Base-by-base conservation (phyloP, 2,113 vertebrate species). In the Serilophus lunatus region DNA sequence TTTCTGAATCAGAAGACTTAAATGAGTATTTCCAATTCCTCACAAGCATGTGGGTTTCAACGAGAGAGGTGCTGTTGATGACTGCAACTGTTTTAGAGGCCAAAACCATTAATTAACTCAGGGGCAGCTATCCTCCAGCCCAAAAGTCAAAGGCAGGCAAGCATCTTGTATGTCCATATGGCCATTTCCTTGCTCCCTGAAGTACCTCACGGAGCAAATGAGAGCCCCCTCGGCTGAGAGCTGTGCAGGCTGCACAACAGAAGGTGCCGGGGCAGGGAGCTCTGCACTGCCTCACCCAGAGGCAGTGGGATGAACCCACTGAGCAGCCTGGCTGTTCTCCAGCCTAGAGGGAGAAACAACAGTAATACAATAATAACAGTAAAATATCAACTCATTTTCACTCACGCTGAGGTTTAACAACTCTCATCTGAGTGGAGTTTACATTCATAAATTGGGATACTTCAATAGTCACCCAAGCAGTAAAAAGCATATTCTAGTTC, bases 161-260 rank as follows among this genome's bases (percentile, higher is more conserved):
- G 18, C 0, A 2, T 22, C 42, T 24, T 5, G 14, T 6, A n/a
- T 2, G 2, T 68, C 72, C 72, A 77, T 18, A 20, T 45, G 66
- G 53, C 66, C 63, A 86, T 49, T 13, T 19, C n/a, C 60, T 65
- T 4, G 2, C 10, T 82, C 29, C 36, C 47, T 40, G 29, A 66
- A 22, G 38, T 31, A 36, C 28, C 38, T 13, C 4, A 5, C 1
- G 13, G 28, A 86, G 57, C 25, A 36, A 57, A 17, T 6, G 51
- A 63, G 38, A 88, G 35, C 47, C 17, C 28, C 10, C 40, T 57
- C 25, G 45, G 65, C 42, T 71, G 15, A 59, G 20, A 18, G 35
- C 25, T 18, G 24, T 7, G 25, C 1, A 1, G 1, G 22, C 13
- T 63, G 38, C 22, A 35, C 7, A 35, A 38, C 29, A 77, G 35